Base-by-base conservation (phyloP, 2,888 invertebrate species). In the Nymphalis urticae region DNA sequence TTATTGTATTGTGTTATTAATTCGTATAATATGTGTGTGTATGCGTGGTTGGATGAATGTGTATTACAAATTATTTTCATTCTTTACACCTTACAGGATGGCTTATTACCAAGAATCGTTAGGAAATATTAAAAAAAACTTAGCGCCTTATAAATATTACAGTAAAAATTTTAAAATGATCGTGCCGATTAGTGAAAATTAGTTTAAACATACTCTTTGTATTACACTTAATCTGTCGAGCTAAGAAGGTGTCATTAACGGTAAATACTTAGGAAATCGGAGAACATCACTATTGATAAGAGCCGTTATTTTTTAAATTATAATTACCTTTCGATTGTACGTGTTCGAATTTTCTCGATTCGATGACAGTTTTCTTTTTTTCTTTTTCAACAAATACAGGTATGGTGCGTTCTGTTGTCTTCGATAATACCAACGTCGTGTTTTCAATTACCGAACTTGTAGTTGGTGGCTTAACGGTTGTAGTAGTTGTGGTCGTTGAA, bases 381-480 rank as follows among this genome's bases (percentile, higher is more conserved):
- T 70, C 71, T 54, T 78, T 79, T 32, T 73, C 73, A 6, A 71
- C 65, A 9, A 70, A 66, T 48, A 75, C 74, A n/a, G 72, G 64
- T 19, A 75, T 72, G 48, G 77, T 75, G 36, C 76, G 74, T 24
- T 75, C 72, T 53, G 72, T 66, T n/a, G 75, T 75, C 27, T 72
- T 73, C 7, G 73, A 73, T 9, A 72, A 62, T 4, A 69, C 70
- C 2, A 47, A 24, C 10, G 64, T 73, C 62, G 71, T 74, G 36
- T 70, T 61, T 56, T 64, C 75, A 13, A 54, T 68, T 6, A 66
- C 48, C 54, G 67, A 70, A 17, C 64, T 54, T 54, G 69, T 69
- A 58, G 68, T 54, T 2, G 60, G 42, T 48, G 36, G 10, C 13
- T 42, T 42, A 42, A 13, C 61, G 2, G n/a, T 47, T n/a, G 50